These are phyloP conservation scores for Pipra filicauda DNA, from an alignment of 2,113 vertebrate species.

Conservation along the genomic window DNA sequence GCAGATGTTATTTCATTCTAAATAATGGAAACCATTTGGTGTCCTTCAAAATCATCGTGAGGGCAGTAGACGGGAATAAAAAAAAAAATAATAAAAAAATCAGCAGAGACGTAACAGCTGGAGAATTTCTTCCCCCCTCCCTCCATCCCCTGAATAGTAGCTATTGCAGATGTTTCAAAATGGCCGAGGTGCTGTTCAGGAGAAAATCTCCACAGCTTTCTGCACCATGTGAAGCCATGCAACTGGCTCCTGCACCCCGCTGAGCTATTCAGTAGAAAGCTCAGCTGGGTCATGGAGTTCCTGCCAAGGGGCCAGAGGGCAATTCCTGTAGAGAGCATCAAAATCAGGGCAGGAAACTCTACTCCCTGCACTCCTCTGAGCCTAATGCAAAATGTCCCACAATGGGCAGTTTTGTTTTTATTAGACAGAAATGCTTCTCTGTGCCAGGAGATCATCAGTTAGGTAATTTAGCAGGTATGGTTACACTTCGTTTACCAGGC, in stretches of 20 bases:
- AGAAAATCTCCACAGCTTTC: constrained; percentile 58
- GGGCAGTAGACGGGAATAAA: constrained; percentile 34
- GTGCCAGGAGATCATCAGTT: constrained; percentile 17
- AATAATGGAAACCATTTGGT: constrained; percentile 71
- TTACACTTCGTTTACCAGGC: constrained; percentile 10
- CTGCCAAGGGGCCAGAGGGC: constrained; percentile 63
- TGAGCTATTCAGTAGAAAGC: constrained; percentile 63
- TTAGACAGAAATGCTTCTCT: constrained; percentile 8
- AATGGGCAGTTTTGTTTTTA: constrained; percentile 50
- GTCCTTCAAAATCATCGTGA: constrained; percentile 63
- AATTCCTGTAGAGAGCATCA: constrained; percentile 63
- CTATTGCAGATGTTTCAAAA: constrained; percentile 69
- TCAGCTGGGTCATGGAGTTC: constrained; percentile 62
- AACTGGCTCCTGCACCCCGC: constrained; percentile 59
- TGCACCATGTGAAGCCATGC: constrained; percentile 43
- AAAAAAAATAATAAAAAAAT: constrained; percentile 56
- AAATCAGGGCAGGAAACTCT: constrained; percentile 56
- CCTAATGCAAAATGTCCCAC: constrained; percentile 30
- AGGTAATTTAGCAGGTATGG: constrained; percentile 52
- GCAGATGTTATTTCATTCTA: constrained; percentile 67
- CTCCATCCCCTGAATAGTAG: constrained; percentile 8
- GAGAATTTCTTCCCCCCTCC: constrained; percentile 44
- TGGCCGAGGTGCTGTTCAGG: constrained; percentile 58
- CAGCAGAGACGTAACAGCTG: constrained; percentile 57
- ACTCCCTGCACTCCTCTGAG: not conserved